A percentile compares a stretch with the other conserved stretches of the same genome.
phyloP scores from a whole-genome alignment of 1,140 invertebrate genomes.

The Bathynomus jamesi region DNA sequence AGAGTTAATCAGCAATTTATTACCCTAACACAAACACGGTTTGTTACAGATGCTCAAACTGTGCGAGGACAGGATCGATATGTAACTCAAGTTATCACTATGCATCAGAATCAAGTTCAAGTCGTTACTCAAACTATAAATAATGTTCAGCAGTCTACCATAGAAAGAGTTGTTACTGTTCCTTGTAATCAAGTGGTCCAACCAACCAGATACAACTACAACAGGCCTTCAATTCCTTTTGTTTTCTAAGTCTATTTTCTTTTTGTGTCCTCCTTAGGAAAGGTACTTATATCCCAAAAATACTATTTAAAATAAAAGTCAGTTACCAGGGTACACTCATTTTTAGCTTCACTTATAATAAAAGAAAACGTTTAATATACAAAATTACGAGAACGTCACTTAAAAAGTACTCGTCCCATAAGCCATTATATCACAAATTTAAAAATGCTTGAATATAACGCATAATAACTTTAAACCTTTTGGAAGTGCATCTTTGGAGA shows the following conservation, averaged over 20 bases:
- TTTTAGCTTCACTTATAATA: too few species aligned
- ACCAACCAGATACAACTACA: constrained; percentile 22
- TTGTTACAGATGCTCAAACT: constrained; percentile 20
- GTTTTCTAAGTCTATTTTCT: constrained; percentile 1
- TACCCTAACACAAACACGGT: constrained; percentile 8
- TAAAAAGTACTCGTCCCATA: too few species aligned
- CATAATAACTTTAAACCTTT: too few species aligned
- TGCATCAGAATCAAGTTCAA: constrained; percentile 12
- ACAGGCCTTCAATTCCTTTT: constrained; percentile 13
- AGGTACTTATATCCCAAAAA: too few species aligned
- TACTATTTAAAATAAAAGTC: too few species aligned
- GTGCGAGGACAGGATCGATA: constrained; percentile 13
- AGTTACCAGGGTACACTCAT: too few species aligned
- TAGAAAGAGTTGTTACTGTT: constrained; percentile 12
- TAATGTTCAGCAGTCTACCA: constrained; percentile 17
- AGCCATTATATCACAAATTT: too few species aligned
- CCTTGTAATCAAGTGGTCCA: neutral
- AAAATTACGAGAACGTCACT: too few species aligned
- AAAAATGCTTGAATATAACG: too few species aligned
- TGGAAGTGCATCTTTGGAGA: too few species aligned
- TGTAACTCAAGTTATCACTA: constrained; percentile 11
- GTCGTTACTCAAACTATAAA: constrained; percentile 8
- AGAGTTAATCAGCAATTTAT: constrained; percentile 18
- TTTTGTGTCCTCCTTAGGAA: neutral
- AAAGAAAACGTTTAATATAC: too few species aligned